Evolutionary conservation across 2,113 vertebrate genomes (phyloP).

Genomic region (Pangasianodon hypophthalmus): DNA sequence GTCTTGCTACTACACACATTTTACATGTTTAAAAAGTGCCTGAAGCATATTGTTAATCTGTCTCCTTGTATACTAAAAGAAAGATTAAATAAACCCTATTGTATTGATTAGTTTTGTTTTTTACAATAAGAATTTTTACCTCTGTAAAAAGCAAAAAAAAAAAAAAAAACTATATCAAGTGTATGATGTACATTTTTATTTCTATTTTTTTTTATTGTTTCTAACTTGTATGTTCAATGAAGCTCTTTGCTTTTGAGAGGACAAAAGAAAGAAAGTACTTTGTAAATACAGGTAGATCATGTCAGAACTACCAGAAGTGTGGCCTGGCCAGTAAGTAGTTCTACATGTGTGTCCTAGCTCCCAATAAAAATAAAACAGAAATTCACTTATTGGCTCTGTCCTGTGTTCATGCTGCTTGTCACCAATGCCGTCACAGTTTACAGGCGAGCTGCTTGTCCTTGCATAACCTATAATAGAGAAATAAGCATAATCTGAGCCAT

Average conservation of each 20-base stretch:
- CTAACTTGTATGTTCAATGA: slow-evolving; percentile 89
- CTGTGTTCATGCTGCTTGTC: slow-evolving; percentile 38
- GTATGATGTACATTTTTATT: slow-evolving; percentile 90
- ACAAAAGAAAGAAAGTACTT: slow-evolving; percentile 64
- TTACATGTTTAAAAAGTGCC: slow-evolving; percentile 86
- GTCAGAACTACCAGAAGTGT: slow-evolving; percentile 45
- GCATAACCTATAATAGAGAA: background rate
- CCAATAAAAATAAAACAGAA: slow-evolving; percentile 55
- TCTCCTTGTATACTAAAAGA: slow-evolving; percentile 81
- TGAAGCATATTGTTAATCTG: slow-evolving; percentile 80
- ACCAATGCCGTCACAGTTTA: background rate
- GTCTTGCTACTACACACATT: slow-evolving; percentile 78
- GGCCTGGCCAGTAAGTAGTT: slow-evolving; percentile 58
- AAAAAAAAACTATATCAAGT: slow-evolving; percentile 82
- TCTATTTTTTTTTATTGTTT: slow-evolving; percentile 80
- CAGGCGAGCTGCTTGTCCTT: background rate
- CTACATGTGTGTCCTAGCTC: slow-evolving; percentile 57
- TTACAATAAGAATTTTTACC: slow-evolving; percentile 87
- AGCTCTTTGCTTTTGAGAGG: slow-evolving; percentile 79
- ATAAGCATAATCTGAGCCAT: background rate
- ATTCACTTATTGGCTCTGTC: background rate
- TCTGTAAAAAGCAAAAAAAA: slow-evolving; percentile 77
- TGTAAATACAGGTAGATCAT: slow-evolving; percentile 85
- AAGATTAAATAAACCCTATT: slow-evolving; percentile 76
- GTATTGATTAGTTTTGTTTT: slow-evolving; percentile 69